Conservation (phyloP, 2,113 vertebrate genomes). For the Scalopus aquaticus region DNA sequence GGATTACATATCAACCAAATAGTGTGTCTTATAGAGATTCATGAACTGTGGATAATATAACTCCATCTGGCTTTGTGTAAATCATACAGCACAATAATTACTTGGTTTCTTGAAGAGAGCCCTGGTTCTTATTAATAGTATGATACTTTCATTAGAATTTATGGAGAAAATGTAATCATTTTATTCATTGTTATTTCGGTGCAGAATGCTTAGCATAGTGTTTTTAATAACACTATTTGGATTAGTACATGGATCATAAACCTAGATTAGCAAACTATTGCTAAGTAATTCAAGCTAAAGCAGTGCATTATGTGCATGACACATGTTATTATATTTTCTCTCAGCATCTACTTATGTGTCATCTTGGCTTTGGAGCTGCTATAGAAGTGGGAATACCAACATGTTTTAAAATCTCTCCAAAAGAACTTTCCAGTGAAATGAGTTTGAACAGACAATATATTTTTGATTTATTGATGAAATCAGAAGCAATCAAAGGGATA, state of each 20-base stretch:
- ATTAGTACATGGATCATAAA: conserved; percentile 53
- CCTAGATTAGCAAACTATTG: conserved; percentile 54
- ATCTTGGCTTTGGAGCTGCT: not conserved
- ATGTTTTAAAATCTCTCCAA: not conserved
- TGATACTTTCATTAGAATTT: conserved; percentile 68
- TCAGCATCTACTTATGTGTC: not conserved
- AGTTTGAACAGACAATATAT: conserved; percentile 11
- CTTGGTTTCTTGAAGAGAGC: conserved; percentile 56
- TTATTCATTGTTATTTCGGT: conserved; percentile 40
- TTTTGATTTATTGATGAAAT: conserved; percentile 47
- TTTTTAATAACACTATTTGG: conserved; percentile 47
- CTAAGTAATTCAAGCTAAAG: conserved; percentile 56
- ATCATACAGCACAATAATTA: conserved; percentile 51
- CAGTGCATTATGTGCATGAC: not conserved
- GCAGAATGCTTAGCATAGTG: conserved; percentile 44
- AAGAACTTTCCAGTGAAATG: conserved; percentile 44
- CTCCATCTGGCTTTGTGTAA: conserved; percentile 64
- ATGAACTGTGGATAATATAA: conserved; percentile 74
- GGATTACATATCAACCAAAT: not conserved
- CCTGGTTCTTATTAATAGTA: conserved; percentile 56
- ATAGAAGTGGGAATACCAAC: not conserved
- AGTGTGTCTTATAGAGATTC: conserved; percentile 57
- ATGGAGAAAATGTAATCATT: conserved; percentile 49
- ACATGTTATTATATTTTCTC: conserved; percentile 20
- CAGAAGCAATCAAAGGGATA: conserved; percentile 20